Evolutionary conservation across 1,140 invertebrate species (phyloP), one percentile per base, ranked within the genome.

Genomic region (Oryctes rhinoceros): DNA sequence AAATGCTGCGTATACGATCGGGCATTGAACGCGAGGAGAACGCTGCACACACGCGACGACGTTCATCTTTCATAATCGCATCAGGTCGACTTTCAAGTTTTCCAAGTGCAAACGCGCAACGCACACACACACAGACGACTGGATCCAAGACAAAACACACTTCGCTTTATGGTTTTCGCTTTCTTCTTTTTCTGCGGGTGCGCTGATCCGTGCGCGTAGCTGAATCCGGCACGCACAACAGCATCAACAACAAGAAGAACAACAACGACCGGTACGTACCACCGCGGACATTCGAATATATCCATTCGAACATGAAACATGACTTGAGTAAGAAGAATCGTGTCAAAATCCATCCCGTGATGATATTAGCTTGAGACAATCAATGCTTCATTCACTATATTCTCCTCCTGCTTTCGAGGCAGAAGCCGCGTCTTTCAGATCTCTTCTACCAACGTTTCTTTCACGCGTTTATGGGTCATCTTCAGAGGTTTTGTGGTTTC

Each of bases 11-110:
- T 59, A 59, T 59, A n/a, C 53, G 53, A 59, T 59, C 53, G 53
- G 53, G 53, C 53, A 59, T 59, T 59, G 53, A 59, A 59, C 53
- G 53, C 53, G 53, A 18, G 65, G 78, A 79, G 53, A 62, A 79
- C 53, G 53, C 53, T 59, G 53, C 78, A 67, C 71, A 67, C 53
- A 59, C 53, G 53, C 53, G 53, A 59, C 53, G 78, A 79, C 71
- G 65, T 44, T 79, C 78, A 79, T 79, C 78, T 79, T 79, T 79
- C 78, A 79, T 79, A 79, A 79, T 79, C 78, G 37, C 30, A 18
- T 59, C 18, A 79, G 78, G 62, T 79, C 78, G 78, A 75, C 78
- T 79, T 79, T 74, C 78, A 79, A 79, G 78, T 79, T 79, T 47
- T 79, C 65, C 78, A 74, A 79, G 65, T 79, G 65, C 78, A 79